Conservation (phyloP, 1,140 invertebrate genomes). For the Drosophila bipectinata region DNA sequence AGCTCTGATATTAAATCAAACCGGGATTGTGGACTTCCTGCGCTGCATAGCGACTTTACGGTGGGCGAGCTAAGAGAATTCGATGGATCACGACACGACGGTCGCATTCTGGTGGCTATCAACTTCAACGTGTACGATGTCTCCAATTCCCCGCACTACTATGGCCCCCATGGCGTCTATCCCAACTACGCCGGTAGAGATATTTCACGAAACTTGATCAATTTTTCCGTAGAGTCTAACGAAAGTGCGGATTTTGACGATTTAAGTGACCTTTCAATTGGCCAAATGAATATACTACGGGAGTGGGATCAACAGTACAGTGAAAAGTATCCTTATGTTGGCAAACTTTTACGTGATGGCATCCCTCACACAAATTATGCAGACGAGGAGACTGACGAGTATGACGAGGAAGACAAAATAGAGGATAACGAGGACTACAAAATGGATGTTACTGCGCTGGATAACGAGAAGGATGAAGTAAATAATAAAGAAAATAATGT, state of each 20-base stretch:
- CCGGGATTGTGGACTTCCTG: not conserved
- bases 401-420: not conserved
- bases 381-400: conserved; percentile 17
- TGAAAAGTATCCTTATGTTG: conserved; percentile 49
- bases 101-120: conserved; percentile 53
- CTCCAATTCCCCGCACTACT: conserved; percentile 42
- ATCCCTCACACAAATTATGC: conserved; percentile 19
- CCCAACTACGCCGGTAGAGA: conserved; percentile 55
- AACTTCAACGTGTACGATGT: conserved; percentile 62
- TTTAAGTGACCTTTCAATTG: conserved; percentile 35
- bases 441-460: too few relatives aligned
- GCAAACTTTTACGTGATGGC: conserved; percentile 22
- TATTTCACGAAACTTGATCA: conserved; percentile 50
- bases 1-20: not conserved
- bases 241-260: conserved; percentile 41
- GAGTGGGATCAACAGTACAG: conserved; percentile 56
- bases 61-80: conserved; percentile 40
- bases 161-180: conserved; percentile 50
- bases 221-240: conserved; percentile 32
- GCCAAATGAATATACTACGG: conserved; percentile 31
- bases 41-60: conserved; percentile 44
- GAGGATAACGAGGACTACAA: not conserved
- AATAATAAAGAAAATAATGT: not conserved
- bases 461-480: not conserved
- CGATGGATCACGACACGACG: conserved; percentile 46